phyloP scores from a whole-genome alignment of 2,113 vertebrate genomes.

The Phaethornis superciliosus region DNA sequence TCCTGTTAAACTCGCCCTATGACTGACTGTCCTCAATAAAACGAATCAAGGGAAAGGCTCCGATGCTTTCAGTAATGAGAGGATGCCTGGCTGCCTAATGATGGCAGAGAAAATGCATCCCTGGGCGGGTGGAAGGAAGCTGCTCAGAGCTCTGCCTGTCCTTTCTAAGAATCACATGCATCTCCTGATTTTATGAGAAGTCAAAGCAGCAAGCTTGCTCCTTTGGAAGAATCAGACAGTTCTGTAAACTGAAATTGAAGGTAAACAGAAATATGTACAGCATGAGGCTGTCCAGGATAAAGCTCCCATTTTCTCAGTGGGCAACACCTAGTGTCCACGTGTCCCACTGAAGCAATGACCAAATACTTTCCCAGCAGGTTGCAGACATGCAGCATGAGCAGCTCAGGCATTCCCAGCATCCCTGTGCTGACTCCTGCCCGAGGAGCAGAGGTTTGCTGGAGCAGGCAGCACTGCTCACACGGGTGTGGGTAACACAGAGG shows the following conservation, averaged over 20 bases:
- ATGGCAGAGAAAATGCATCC: not conserved
- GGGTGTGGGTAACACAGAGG: accelerated
- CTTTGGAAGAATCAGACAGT: not conserved
- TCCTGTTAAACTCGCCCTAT: not conserved
- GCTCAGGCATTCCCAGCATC: not conserved
- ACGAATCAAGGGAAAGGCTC: not conserved
- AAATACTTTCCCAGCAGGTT: not conserved
- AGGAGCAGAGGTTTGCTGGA: not conserved
- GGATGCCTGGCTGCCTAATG: accelerated
- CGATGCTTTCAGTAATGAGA: not conserved
- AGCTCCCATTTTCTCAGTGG: not conserved
- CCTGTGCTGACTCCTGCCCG: accelerated
- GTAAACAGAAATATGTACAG: accelerated
- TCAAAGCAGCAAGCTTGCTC: accelerated
- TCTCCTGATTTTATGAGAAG: not conserved
- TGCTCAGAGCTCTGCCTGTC: not conserved
- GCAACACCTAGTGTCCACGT: accelerated
- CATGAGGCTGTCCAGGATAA: not conserved
- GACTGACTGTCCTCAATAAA: not conserved
- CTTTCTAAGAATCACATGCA: not conserved
- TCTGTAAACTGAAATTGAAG: not conserved
- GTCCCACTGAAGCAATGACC: not conserved
- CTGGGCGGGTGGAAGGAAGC: not conserved
- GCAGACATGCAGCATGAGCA: accelerated
- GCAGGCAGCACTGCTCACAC: not conserved